phyloP scores from a whole-genome alignment of 2,888 invertebrate species.

The Thymelicus lineola region DNA sequence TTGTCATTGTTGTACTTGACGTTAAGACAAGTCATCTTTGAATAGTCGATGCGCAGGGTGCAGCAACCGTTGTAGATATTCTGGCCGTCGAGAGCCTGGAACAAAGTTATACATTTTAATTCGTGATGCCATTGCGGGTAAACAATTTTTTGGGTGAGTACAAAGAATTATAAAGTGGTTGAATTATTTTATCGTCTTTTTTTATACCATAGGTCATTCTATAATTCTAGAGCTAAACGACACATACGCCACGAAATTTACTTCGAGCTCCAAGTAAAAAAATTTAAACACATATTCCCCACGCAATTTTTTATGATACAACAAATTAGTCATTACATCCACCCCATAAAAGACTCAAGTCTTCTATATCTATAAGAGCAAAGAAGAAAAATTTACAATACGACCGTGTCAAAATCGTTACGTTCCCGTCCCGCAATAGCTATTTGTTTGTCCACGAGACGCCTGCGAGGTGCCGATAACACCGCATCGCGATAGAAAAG shows the following conservation, averaged over 20 bases:
- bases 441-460: constrained; percentile 75
- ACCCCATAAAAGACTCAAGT: constrained; percentile 14
- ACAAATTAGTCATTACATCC: too few relatives aligned
- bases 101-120: constrained; percentile 45
- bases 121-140: too few relatives aligned
- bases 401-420: constrained; percentile 72
- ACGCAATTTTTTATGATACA: too few relatives aligned
- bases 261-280: too few relatives aligned
- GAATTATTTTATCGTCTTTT: too few relatives aligned
- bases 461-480: constrained; percentile 78
- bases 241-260: too few relatives aligned
- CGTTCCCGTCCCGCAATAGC: constrained; percentile 63
- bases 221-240: too few relatives aligned
- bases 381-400: constrained; percentile 61
- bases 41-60: constrained; percentile 99
- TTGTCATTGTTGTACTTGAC: constrained; percentile 99
- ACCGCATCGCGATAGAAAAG: constrained; percentile 82
- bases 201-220: too few relatives aligned
- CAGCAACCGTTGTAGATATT: constrained; percentile 99
- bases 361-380: constrained; percentile 13
- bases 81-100: constrained; percentile 97
- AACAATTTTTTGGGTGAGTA: too few relatives aligned
- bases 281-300: too few relatives aligned
- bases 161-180: too few relatives aligned
- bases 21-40: constrained; percentile 98